Evolutionary conservation across 2,113 vertebrate genomes (phyloP), one percentile per base, ranked within the genome.

Genomic region (Coptodon bakossiorum): DNA sequence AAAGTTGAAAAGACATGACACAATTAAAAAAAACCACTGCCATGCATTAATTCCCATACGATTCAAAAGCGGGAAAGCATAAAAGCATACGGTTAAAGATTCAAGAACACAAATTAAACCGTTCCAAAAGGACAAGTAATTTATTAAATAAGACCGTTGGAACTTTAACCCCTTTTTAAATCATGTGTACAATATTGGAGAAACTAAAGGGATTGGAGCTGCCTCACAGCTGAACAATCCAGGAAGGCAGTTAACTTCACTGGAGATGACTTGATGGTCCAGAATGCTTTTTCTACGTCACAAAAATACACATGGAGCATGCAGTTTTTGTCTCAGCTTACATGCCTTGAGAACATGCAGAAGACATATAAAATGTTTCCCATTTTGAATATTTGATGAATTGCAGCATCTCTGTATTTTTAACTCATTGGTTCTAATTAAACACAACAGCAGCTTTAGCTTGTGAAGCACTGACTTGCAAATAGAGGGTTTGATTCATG

Each of bases 141-240:
- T 19, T 71, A 76, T 11, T 50, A 19, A 34, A 50, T 17, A 40
- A 78, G 9, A 79, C 80, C 17, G 53, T 56, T 7, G 29, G 5
- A 82, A 22, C 71, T 81, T 53, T 83, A 3, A 13, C 84, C 34
- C 50, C 31, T 36, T 24, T 40, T 54, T 85, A 73, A 83, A 56
- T 87, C 59, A 61, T 12, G 12, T 84, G 11, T 59, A 66, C 86
- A 84, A 86, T 78, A 84, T 38, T 83, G 34, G 13, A 76, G 83
- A 88, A 52, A 82, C 45, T 52, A 36, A 79, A 50, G 82, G 45
- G 88, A 90, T 85, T 68, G 16, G 86, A 53, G 89, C 87, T 91
- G 86, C 83, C 87, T 82, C 17, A 45, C 10, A 59, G 80, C 40
- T 94, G 84, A 94, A 94, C 93, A 66, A 94, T 94, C 93, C 86